Percentiles rank a stretch among this genome's conserved stretches.
phyloP scores from a whole-genome alignment of 2,797 vertebrate genomes.

The Calcarius lapponicus region DNA sequence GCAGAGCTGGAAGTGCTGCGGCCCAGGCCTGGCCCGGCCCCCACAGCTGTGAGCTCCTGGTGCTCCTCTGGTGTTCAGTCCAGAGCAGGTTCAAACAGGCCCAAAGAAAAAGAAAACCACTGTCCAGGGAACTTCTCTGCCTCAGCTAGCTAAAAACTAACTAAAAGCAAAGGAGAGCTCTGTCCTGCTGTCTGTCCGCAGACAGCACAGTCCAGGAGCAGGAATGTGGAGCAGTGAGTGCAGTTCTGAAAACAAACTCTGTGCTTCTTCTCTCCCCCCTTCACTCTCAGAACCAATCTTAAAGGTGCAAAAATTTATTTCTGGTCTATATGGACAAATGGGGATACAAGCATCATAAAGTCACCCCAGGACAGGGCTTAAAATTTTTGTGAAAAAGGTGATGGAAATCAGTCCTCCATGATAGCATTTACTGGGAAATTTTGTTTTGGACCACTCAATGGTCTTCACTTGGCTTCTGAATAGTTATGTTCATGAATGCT shows the following conservation, averaged over 20 bases:
- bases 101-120: background rate
- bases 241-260: background rate
- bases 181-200: fast-evolving
- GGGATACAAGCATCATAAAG: background rate
- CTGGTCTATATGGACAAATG: background rate
- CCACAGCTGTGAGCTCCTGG: background rate
- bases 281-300: background rate
- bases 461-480: background rate
- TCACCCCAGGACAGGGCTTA: background rate
- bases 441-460: background rate
- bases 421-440: background rate
- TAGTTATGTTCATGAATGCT: background rate
- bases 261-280: fast-evolving
- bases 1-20: fast-evolving
- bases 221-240: background rate
- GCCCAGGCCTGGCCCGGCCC: background rate
- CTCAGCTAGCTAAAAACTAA: background rate
- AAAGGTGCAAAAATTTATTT: background rate
- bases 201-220: background rate
- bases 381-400: background rate
- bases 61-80: background rate
- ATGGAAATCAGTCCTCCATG: background rate
- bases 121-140: background rate
- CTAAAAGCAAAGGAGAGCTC: background rate
- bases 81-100: background rate